Base-by-base conservation (phyloP, 2,888 invertebrate species). In the Mellilla xanthometata region DNA sequence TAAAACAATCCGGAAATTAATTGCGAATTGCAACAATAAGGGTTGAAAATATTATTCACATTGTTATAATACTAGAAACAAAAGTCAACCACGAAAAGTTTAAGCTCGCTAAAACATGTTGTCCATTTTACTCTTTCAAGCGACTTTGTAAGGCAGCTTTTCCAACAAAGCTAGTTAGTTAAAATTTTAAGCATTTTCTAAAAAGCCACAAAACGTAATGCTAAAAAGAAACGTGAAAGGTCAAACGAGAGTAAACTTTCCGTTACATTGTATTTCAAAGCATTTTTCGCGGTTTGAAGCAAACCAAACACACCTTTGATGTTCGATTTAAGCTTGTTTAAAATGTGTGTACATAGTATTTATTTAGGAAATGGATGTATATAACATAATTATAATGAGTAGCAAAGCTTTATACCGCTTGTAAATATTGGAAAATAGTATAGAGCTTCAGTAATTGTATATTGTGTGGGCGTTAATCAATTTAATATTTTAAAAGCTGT, bases 381-480 rank as follows among this genome's bases (percentile, higher is more conserved):
- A 67, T 70, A 60, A 49, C 49, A 33, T 23, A 49, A 33, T 43
- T 33, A 29, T 49, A 54, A 62, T 19, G 15, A 44, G 41, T 55
- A 49, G 39, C 41, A 22, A 39, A 11, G 56, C 61, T 65, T 67
- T 44, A 54, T 64, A 49, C 56, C 40, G 69, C 64, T 68, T 73
- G 70, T 72, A 72, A 60, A 73, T 69, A 70, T 52, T 49, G 49
- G 19, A 59, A 53, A 56, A 39, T 19, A 24, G 31, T 46, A 41
- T 47, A 39, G 26, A 51, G 48, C 43, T 47, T 40, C 45, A 49
- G 15, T 6, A n/a, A 19, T 19, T 6, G 15, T 19, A 19, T 19
- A 19, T n/a, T n/a, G n/a, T 19, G 15, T 19, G 15, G 6, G 6
- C 15, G 6, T 19, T 5, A 19, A 19, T 5, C 28, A 36, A 27